Evolutionary conservation across 1,140 invertebrate genomes (phyloP), one percentile per base, ranked within the genome.

Genomic region (Whitmania pigra): DNA sequence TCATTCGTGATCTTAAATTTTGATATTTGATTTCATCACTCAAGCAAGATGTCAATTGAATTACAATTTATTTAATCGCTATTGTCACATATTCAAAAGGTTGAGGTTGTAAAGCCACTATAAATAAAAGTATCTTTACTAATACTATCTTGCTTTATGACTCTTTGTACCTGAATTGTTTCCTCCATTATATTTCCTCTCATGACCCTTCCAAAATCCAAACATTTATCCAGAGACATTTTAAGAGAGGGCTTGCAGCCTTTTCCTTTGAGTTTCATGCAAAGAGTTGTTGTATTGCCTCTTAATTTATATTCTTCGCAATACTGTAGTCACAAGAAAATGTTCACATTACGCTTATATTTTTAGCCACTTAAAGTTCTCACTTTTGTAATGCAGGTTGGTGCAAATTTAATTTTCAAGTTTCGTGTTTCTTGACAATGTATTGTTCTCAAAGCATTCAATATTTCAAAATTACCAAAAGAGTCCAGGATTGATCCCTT

Each of bases 141-240:
- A 57, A 57, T 57, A 25, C 5, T 63, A 25, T 25, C 29, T 63
- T 25, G 22, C 29, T 25, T n/a, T 25, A 63, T 20, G 22, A 63
- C 0, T 63, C 9, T 25, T 63, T 31, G 6, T 22, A 63, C 57
- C 57, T 63, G 22, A 18, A 63, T 13, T 31, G 18, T 25, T 31
- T 63, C 57, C 20, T 63, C 57, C 22, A 63, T 18, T 63, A 13
- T 63, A 22, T 63, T 31, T 25, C 57, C 57, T 20, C 2, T 31
- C 57, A 63, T 63, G 15, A 63, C 57, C 11, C 11, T 63, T 63
- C 57, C 57, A 63, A 63, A 63, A 31, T 63, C 57, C 57, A 63
- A 25, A 7, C 57, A 25, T 1, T 63, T 31, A 63, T 25, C 57
- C 57, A 63, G 22, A 2, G 20, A 31, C 3, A 63, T 31, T 63